Conservation (phyloP, 2,888 invertebrate genomes). For the Lithophane socia region DNA sequence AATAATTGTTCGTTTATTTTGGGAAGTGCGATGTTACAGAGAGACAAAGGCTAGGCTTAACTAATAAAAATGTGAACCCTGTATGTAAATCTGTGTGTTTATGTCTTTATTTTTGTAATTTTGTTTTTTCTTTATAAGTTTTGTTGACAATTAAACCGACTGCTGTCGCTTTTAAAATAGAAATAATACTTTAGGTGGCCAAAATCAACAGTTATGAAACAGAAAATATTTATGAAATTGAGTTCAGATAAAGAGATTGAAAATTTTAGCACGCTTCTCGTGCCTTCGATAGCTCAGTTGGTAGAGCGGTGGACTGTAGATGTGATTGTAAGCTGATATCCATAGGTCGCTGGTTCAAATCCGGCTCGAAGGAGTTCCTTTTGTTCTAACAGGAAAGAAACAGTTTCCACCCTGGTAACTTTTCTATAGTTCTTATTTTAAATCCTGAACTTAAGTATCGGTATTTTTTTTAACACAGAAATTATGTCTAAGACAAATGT, state of each 20-base stretch:
- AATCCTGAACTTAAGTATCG: neutral
- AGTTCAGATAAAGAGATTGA: neutral
- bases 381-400: constrained; percentile 34
- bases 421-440: neutral
- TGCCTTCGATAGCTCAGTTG: constrained; percentile 89
- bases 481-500: too few relatives aligned
- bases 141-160: neutral
- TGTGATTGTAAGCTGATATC: constrained; percentile 76
- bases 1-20: too few relatives aligned
- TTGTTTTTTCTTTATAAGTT: neutral
- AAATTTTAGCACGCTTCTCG: neutral
- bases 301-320: constrained; percentile 89
- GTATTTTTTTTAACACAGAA: neutral
- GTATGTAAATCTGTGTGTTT: too few relatives aligned
- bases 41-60: too few relatives aligned
- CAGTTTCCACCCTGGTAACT: too few relatives aligned
- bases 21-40: too few relatives aligned
- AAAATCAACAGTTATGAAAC: neutral
- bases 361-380: constrained; percentile 91
- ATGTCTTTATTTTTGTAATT: too few relatives aligned
- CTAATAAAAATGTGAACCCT: too few relatives aligned
- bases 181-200: too few relatives aligned
- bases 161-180: neutral
- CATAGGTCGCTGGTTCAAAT: constrained; percentile 93
- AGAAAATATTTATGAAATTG: neutral